These are phyloP conservation scores for Hydrocynus forskahlii DNA, from an alignment of 2,797 vertebrate genomes.

Conservation along the genomic window DNA sequence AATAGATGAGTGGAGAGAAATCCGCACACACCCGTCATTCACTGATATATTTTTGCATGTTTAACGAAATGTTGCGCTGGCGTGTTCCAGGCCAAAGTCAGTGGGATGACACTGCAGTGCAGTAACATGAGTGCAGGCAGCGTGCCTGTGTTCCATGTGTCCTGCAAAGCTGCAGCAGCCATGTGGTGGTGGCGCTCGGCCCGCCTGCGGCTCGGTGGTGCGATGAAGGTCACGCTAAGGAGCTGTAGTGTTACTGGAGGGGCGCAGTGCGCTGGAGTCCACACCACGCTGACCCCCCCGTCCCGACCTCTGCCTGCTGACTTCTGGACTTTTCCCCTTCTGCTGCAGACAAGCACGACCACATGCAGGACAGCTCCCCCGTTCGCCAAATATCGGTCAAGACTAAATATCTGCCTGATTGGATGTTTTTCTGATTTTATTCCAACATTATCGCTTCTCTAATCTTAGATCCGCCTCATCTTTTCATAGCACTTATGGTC, in stretches of 20 bases:
- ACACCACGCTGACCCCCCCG: not conserved
- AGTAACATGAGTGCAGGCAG: not conserved
- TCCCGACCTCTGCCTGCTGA: not conserved
- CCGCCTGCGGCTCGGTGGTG: not conserved
- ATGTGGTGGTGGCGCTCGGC: not conserved
- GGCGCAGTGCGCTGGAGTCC: constrained; percentile 5
- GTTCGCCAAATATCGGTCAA: not conserved
- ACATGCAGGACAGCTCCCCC: not conserved
- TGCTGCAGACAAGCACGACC: not conserved
- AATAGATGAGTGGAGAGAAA: not conserved
- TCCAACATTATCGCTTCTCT: not conserved
- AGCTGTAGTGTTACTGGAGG: not conserved
- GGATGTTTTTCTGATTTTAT: no score
- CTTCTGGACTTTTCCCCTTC: not conserved
- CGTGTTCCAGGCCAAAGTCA: not conserved
- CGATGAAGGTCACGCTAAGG: not conserved
- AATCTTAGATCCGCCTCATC: not conserved
- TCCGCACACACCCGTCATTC: no score
- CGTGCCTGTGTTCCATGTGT: not conserved
- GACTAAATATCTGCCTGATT: no score
- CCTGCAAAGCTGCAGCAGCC: not conserved
- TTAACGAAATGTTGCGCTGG: not conserved
- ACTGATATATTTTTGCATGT: not conserved
- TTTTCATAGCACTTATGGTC: not conserved
- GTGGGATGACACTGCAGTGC: not conserved